These are phyloP conservation scores for Anolis carolinensis DNA, from an alignment of 2,113 vertebrate genomes.

Conservation along the genomic window DNA sequence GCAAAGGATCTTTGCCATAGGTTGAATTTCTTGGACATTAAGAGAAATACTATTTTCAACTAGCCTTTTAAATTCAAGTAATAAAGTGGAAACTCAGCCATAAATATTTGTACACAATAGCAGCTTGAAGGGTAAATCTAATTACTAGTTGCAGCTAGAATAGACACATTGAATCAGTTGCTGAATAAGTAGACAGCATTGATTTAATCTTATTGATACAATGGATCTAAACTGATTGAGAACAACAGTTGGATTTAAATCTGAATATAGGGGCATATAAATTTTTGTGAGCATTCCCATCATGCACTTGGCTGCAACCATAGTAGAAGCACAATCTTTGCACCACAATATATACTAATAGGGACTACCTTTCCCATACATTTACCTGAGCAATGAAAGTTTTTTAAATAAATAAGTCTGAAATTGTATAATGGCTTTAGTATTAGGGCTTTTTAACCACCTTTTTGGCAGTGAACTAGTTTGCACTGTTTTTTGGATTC, in stretches of 20 bases:
- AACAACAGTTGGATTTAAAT: neutral
- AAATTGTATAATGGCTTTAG: neutral
- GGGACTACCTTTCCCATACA: too few relatives aligned
- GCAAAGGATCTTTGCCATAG: neutral
- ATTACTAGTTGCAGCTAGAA: neutral
- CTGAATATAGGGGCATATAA: neutral
- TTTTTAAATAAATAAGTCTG: too few relatives aligned
- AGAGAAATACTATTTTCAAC: neutral
- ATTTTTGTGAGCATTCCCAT: neutral
- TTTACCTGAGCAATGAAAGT: neutral
- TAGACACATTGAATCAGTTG: too few relatives aligned
- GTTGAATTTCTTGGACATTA: neutral
- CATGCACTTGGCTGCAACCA: neutral
- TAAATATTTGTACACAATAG: neutral
- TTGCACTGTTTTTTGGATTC: too few relatives aligned
- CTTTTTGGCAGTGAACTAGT: neutral
- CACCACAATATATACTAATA: neutral
- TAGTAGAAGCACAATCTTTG: neutral
- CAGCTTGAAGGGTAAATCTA: neutral
- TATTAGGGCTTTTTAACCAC: neutral
- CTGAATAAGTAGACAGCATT: too few relatives aligned
- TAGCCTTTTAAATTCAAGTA: neutral
- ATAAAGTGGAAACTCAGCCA: neutral
- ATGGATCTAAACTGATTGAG: too few relatives aligned
- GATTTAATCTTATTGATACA: too few relatives aligned